Base-by-base conservation (phyloP, 2,797 vertebrate genomes). In the Liasis olivaceus region DNA sequence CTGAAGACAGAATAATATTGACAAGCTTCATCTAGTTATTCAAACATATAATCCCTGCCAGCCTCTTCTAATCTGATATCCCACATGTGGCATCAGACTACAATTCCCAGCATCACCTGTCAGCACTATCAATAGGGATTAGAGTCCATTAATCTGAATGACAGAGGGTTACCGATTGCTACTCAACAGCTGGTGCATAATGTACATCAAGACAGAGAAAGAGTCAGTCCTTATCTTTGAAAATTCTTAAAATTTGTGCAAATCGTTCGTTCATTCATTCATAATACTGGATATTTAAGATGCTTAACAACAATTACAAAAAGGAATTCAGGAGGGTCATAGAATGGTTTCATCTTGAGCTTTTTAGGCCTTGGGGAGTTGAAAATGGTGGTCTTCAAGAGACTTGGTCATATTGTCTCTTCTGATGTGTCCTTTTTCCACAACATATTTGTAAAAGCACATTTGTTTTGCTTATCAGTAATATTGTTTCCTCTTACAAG, bases 1-100 rank as follows among this genome's bases (percentile, higher is more conserved):
- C 13, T 17, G 42, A 77, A 89, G 86, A 95, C 51, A 81, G 94
- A 92, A 90, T 89, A 92, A 89, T 54, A 94, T 84, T 24, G 64
- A 92, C 88, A 90, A 92, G 51, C 64, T 85, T 58, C 69, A 58
- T 64, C 60, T 60, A 59, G 22, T 22, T 58, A 84, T 84, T 58
- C 58, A 36, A 77, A 66, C 36, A 13, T 13, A 42, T 3, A 8
- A 8, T 42, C 1, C 36, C 12, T 26, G 77, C 1, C 42, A 84
- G 22, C 9, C 64, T 26, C 13, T 66, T 3, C 8, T 12, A 66
- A 11, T 28, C 26, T 1, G 9, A 28, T n/a, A 51, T 51, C 51
- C n/a, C 64, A 1, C 24, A 66, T 66, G 6, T 66, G 24, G 64
- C 51, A 28, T 64, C 28, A 2, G 11, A 64, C 63, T 64, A 64